A percentile compares a stretch with the other conserved stretches of the same genome.
phyloP scores from a whole-genome alignment of 2,113 vertebrate genomes.

The Callaeas wilsoni region DNA sequence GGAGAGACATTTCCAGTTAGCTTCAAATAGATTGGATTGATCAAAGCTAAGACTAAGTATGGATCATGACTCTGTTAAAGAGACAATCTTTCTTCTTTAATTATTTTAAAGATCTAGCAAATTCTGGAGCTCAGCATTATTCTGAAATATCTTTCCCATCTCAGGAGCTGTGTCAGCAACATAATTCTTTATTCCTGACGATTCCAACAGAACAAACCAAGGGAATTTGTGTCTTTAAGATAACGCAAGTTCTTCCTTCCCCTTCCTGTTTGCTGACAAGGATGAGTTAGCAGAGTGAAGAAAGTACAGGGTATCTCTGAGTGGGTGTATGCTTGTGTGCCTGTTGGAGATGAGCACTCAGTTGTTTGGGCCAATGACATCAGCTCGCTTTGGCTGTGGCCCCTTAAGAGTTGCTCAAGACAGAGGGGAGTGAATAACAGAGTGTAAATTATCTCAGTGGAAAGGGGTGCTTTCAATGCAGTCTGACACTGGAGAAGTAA shows the following conservation, averaged over 20 bases:
- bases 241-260: not conserved
- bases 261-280: not conserved
- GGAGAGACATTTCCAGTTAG: constrained; percentile 16
- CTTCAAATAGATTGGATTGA: constrained; percentile 37
- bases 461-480: not conserved
- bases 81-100: not conserved
- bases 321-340: not conserved
- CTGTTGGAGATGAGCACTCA: not conserved
- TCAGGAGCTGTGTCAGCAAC: not conserved
- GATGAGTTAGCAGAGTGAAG: not conserved
- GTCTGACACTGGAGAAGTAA: constrained; percentile 8
- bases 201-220: not conserved
- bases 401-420: constrained; percentile 21
- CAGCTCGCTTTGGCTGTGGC: not conserved
- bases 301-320: not conserved
- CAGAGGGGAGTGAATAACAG: not conserved
- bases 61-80: not conserved
- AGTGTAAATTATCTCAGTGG: constrained; percentile 29
- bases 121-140: not conserved
- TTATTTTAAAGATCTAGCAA: not conserved
- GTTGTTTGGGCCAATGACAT: not conserved
- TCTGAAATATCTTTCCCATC: not conserved
- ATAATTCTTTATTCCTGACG: not conserved
- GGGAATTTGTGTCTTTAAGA: not conserved
- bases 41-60: not conserved